These are phyloP conservation scores for Clarias laeviceps DNA, from an alignment of 2,797 vertebrate genomes.

Conservation along the genomic window DNA sequence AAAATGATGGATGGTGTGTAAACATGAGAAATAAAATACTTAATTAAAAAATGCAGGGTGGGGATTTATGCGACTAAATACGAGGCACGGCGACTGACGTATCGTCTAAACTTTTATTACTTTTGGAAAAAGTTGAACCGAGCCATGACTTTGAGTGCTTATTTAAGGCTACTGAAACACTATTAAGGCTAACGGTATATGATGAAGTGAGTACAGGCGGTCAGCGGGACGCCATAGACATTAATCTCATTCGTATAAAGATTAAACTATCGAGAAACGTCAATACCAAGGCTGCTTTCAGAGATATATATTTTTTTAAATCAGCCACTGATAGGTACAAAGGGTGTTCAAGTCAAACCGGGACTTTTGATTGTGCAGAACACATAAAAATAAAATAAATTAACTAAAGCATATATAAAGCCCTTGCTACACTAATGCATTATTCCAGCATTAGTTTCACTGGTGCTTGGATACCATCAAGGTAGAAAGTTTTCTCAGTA, in stretches of 20 bases:
- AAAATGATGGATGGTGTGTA: slow-evolving; percentile 33
- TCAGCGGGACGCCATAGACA: background rate
- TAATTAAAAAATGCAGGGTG: slow-evolving; percentile 13
- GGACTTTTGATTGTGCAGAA: too few relatives aligned
- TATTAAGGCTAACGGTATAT: background rate
- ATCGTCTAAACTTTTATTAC: background rate
- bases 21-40: slow-evolving; percentile 6
- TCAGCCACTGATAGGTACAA: too few relatives aligned
- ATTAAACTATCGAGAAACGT: background rate
- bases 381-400: too few relatives aligned
- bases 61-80: background rate
- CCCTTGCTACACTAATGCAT: too few relatives aligned
- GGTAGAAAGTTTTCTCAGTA: too few relatives aligned
- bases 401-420: too few relatives aligned
- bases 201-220: background rate
- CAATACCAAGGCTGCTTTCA: background rate
- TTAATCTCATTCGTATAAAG: background rate
- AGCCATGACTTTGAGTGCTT: background rate
- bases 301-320: background rate
- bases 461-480: too few relatives aligned
- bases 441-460: too few relatives aligned
- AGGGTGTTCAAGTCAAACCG: too few relatives aligned
- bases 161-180: background rate
- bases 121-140: background rate
- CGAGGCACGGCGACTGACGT: background rate